Conservation (phyloP, 53 echinoderm and acorn worm species). For the Stichopus horrens region DNA sequence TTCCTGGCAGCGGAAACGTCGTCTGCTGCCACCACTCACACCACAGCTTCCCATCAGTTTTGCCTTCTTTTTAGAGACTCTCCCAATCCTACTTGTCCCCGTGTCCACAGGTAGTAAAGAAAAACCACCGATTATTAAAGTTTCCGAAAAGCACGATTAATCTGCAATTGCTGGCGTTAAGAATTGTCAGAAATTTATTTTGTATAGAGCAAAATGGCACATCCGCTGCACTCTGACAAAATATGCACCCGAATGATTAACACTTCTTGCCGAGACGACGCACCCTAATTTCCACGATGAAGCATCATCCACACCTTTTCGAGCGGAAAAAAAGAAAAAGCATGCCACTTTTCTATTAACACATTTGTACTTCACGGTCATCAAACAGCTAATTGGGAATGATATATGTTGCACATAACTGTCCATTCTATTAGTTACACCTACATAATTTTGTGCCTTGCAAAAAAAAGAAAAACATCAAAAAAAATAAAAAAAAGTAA, state of each 20-base stretch:
- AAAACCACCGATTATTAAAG: too few species aligned
- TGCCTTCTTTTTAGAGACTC: neutral
- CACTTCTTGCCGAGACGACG: neutral
- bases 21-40: too few species aligned
- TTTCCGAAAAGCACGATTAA: neutral
- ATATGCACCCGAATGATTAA: neutral
- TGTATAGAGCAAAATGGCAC: neutral
- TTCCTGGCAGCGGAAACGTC: too few species aligned
- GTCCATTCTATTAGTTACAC: too few species aligned
- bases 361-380: neutral
- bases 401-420: neutral
- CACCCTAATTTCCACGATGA: neutral
- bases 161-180: neutral
- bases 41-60: neutral
- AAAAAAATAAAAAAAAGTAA: too few species aligned
- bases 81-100: too few species aligned
- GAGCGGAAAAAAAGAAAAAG: neutral
- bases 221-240: neutral
- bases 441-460: too few species aligned
- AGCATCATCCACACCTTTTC: neutral
- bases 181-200: neutral
- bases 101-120: too few species aligned
- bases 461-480: too few species aligned
- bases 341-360: neutral
- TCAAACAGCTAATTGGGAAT: neutral